Evolutionary conservation across 2,797 vertebrate species (phyloP), one percentile per base, ranked within the genome.

Genomic region (Taenioides sp.): DNA sequence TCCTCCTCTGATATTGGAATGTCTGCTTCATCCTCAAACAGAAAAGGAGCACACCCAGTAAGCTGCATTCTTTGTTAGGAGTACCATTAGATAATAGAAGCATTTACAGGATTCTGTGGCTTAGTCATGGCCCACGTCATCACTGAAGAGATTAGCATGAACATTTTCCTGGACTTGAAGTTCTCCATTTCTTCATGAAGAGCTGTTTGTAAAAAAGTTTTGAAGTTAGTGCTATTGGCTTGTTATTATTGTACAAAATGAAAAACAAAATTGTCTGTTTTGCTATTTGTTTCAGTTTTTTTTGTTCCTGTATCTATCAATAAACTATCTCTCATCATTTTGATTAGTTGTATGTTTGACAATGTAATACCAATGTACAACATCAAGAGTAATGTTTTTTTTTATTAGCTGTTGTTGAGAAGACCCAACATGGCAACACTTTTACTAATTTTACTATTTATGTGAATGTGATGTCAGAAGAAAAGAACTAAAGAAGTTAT

Each of bases 71-170:
- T 75, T 78, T n/a, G 60, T 55, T 7, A 31, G 7, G n/a, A 50
- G 52, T 3, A n/a, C 10, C 7, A 67, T 59, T 28, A 27, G 23
- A 59, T 16, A 28, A 59, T 28, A 28, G 0, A 28, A 28, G 17
- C 62, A 5, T 87, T 95, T 87, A 99, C 98, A 2, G 87, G 87
- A 71, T 96, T 93, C 72, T 84, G 57, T 2, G 85, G 84, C 79
- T 94, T 97, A 80, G 93, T 96, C 78, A 91, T 83, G 1, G 94
- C 94, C 97, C 97, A 99, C 0, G 93, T 98, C 96, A 99, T 96
- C 86, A 97, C 85, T 0, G 96, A 95, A 37, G 98, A 98, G 69
- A 99, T 62, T 52, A 99, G 87, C 75, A 99, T 95, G 86, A 98
- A 99, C 14, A 94, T 63, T 89, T 98, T 99, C 17, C 83, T 89